These are phyloP conservation scores for Drosophila malerkotliana DNA, from an alignment of 1,140 invertebrate species.

Conservation along the genomic window DNA sequence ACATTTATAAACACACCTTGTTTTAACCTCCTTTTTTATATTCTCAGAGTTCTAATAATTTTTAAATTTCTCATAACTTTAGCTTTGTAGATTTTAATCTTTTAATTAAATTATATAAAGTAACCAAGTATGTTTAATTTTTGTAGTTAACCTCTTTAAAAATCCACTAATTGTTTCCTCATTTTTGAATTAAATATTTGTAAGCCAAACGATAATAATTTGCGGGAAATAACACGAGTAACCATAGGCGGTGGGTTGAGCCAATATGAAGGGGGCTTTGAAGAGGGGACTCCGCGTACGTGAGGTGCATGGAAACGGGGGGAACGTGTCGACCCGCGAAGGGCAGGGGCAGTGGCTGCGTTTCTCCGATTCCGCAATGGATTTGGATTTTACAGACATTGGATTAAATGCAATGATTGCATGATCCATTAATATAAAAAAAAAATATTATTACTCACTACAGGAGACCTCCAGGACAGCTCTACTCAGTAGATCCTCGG, in stretches of 20 bases:
- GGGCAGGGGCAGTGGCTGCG: slow-evolving; percentile 13
- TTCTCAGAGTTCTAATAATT: no score
- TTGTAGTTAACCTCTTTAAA: no score
- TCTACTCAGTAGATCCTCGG: slow-evolving; percentile 75
- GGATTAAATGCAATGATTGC: slow-evolving; percentile 10
- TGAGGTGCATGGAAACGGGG: slow-evolving; percentile 66
- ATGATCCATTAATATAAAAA: background rate
- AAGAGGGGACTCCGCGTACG: slow-evolving; percentile 52
- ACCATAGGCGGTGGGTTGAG: background rate
- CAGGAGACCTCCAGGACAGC: slow-evolving; percentile 78
- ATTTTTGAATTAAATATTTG: background rate
- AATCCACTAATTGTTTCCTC: background rate
- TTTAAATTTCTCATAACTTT: no score
- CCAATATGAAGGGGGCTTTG: background rate
- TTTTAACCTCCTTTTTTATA: no score
- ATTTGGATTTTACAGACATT: background rate
- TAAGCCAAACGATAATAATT: background rate
- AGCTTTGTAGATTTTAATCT: no score
- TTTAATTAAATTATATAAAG: no score
- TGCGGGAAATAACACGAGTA: background rate
- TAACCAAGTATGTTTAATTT: no score
- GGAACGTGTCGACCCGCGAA: slow-evolving; percentile 54
- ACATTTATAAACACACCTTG: no score
- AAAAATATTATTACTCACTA: slow-evolving; percentile 51
- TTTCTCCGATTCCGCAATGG: slow-evolving; percentile 20